Evolutionary conservation across 2,113 vertebrate species (phyloP), one percentile per base, ranked within the genome.

Genomic region (Elgaria multicarinata): DNA sequence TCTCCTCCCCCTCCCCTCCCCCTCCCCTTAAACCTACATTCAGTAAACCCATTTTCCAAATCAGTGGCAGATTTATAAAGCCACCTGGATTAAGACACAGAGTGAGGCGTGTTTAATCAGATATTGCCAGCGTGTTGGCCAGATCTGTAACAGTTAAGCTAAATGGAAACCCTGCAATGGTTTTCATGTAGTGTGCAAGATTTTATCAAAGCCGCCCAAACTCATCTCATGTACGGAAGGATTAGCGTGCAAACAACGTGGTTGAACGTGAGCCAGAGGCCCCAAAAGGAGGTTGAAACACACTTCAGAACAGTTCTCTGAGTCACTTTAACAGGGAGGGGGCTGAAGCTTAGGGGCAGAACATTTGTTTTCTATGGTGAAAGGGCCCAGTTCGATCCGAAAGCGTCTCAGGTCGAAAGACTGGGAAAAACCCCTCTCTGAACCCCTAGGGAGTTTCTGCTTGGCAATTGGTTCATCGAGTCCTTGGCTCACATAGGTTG

Each of bases 21-120:
- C 44, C 24, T 12, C 44, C 42, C 16, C 39, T 75, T 44, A 76
- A 76, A 76, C 39, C 36, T 77, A 24, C 71, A 64, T 76, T 86
- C 64, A 62, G 53, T 10, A 86, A 86, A 86, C 77, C 72, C 55
- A 76, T 77, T 85, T 86, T 77, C 85, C 85, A 75, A 86, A 86
- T 77, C 72, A 86, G 85, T 44, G 72, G 72, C 36, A 86, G 85
- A 86, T 77, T 85, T 85, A 77, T 64, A 86, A 77, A 74, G 55
- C 72, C 53, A 77, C 72, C 72, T 64, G 39, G 72, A 77, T 86
- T 76, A 86, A 64, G 72, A 76, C 55, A 39, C 72, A 39, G 55
- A 62, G 72, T 39, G 39, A 86, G 85, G 36, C 36, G 3, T 76
- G 53, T 64, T 86, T 86, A 77, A 77, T 86, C 72, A 86, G 85